Percentiles rank a stretch among this genome's conserved stretches.
phyloP scores from a whole-genome alignment of 2,797 vertebrate species.

The Trachops cirrhosus region DNA sequence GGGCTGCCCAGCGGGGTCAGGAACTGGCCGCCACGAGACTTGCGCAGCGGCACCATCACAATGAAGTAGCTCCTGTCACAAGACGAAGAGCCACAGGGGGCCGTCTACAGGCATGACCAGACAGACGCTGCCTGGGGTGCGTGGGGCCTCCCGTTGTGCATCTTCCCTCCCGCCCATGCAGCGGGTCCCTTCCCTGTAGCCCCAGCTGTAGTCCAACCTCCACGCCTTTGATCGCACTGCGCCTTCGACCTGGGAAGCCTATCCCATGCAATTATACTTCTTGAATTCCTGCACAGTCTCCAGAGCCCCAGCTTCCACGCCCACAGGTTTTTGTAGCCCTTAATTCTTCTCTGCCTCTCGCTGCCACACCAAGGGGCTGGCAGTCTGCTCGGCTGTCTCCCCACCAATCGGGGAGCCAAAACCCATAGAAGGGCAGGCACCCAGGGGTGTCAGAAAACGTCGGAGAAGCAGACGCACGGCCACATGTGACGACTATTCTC shows the following conservation, averaged over 20 bases:
- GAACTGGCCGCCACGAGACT: conserved; percentile 87
- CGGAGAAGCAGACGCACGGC: no score
- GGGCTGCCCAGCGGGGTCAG: conserved; percentile 90
- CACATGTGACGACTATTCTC: fast-evolving
- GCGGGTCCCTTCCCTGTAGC: fast-evolving
- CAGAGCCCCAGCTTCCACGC: neutral
- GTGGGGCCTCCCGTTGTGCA: neutral
- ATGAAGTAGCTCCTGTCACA: conserved; percentile 89
- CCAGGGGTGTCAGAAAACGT: fast-evolving
- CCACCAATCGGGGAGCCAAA: neutral
- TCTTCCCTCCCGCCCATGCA: neutral
- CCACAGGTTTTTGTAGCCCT: neutral
- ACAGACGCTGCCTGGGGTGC: neutral
- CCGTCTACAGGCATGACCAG: fast-evolving
- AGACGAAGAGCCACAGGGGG: neutral
- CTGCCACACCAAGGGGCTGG: neutral
- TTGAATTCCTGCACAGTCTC: neutral
- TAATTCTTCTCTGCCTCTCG: neutral
- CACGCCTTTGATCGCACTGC: neutral
- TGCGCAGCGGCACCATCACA: conserved; percentile 94
- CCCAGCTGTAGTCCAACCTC: neutral
- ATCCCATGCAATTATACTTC: fast-evolving
- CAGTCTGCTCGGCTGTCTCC: neutral
- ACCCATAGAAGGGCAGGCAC: neutral
- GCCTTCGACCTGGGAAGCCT: neutral